Conservation (phyloP, 2,113 vertebrate species). For the Poeciliopsis retropinna region DNA sequence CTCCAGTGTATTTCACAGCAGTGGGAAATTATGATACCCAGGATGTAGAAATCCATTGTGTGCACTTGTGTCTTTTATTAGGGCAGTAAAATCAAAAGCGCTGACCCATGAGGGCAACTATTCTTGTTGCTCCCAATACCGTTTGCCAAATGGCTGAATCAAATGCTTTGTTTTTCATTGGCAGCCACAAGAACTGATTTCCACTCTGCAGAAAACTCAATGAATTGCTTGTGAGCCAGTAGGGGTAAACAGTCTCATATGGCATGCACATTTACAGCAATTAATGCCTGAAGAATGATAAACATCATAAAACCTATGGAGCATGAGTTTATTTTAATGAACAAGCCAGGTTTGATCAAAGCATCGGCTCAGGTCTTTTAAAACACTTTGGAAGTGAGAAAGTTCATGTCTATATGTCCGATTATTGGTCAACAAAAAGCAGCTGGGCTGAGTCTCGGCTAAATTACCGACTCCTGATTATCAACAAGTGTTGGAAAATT, state of each 20-base stretch:
- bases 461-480: neutral
- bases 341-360: neutral
- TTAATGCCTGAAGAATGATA: conserved; percentile 8
- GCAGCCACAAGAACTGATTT: conserved; percentile 3
- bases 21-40: conserved; percentile 34
- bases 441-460: neutral
- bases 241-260: neutral
- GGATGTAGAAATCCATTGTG: conserved; percentile 39
- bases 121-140: conserved; percentile 38
- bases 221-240: conserved; percentile 22
- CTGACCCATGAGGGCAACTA: conserved; percentile 53
- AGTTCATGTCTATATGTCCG: neutral
- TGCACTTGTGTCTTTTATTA: conserved; percentile 50
- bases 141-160: conserved; percentile 50
- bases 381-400: neutral
- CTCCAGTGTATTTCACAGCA: conserved; percentile 41
- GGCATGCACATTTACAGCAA: neutral
- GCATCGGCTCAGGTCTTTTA: neutral
- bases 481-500: neutral
- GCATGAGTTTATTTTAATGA: neutral
- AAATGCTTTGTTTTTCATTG: conserved; percentile 33
- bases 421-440: neutral
- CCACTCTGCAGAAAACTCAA: conserved; percentile 15
- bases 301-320: neutral
- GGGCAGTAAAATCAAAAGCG: conserved; percentile 59